phyloP scores from a whole-genome alignment of 2,797 vertebrate species.

The Chloroceryle inda region DNA sequence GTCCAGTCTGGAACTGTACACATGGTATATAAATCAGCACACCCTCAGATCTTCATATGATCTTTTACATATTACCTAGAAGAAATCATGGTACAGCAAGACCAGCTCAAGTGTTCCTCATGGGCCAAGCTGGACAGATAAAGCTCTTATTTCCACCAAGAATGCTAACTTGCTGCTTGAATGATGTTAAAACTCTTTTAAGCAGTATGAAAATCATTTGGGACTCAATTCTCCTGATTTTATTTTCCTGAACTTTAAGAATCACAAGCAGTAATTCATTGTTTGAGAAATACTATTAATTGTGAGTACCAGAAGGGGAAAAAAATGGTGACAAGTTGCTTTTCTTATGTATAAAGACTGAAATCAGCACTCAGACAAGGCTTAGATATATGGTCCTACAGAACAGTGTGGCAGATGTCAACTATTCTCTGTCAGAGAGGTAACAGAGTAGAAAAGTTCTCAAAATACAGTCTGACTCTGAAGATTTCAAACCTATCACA shows the following conservation, averaged over 20 bases:
- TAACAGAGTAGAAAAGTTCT: not conserved
- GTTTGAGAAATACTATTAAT: not conserved
- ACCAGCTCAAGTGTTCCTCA: not conserved
- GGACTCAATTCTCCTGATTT: not conserved
- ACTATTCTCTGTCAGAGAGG: not conserved
- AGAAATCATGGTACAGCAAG: not conserved
- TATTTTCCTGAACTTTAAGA: not conserved
- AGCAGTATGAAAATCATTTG: not conserved
- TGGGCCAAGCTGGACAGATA: not conserved
- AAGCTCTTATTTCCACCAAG: not conserved
- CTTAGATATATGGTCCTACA: not conserved
- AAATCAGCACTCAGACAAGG: not conserved
- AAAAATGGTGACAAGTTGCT: not conserved
- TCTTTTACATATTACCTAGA: not conserved
- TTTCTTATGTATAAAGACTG: not conserved
- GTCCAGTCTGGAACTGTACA: not conserved
- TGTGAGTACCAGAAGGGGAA: rapidly evolving
- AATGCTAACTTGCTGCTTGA: not conserved
- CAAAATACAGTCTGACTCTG: not conserved
- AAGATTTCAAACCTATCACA: not conserved
- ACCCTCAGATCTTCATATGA: not conserved
- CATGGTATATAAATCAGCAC: not conserved
- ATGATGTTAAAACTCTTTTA: not conserved
- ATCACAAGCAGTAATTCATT: not conserved
- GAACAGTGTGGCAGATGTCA: not conserved